A percentile compares a stretch with the other conserved stretches of the same genome.
These are phyloP conservation scores for Homarus americanus DNA, from an alignment of 1,140 invertebrate species.

Conservation along the genomic window DNA sequence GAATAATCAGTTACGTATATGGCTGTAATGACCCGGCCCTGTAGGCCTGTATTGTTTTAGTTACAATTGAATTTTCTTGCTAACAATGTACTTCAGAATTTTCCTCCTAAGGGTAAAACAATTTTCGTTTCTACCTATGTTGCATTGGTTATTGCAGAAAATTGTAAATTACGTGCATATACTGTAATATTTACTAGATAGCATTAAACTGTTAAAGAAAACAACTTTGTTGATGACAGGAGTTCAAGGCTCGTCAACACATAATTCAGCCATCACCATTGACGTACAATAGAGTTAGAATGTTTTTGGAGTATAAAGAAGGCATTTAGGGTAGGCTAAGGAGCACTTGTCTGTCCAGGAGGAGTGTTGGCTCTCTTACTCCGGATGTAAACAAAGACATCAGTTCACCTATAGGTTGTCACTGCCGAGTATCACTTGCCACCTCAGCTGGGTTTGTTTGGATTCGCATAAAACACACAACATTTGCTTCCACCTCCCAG, in stretches of 20 bases:
- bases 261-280: not conserved
- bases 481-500: no score
- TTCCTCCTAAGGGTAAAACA: no score
- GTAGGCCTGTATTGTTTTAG: no score
- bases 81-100: no score
- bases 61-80: no score
- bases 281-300: not conserved
- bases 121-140: no score
- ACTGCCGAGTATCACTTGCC: slow-evolving; percentile 3
- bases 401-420: not conserved
- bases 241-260: not conserved
- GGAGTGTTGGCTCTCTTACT: not conserved
- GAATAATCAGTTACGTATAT: no score
- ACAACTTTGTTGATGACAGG: not conserved
- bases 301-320: not conserved
- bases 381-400: slow-evolving; percentile 33
- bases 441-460: slow-evolving; percentile 34
- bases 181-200: no score
- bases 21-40: no score
- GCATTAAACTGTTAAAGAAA: no score
- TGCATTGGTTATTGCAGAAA: no score
- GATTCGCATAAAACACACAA: not conserved
- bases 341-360: not conserved
- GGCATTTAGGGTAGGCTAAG: not conserved
- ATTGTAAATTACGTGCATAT: no score